phyloP scores from a whole-genome alignment of 2,797 vertebrate species.

The Amblyopsis hoosieri region DNA sequence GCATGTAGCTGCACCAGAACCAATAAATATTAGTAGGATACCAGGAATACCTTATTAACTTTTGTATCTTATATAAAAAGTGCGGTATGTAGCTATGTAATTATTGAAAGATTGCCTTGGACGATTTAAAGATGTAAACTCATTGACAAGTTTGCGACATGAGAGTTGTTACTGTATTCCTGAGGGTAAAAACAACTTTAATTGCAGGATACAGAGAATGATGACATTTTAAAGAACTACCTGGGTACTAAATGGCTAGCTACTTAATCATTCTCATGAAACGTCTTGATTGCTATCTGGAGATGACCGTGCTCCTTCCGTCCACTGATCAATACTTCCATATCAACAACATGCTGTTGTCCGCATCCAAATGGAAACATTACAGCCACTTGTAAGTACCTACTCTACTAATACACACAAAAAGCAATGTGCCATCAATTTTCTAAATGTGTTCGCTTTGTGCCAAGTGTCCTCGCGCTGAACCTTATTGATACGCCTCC shows the following conservation, averaged over 20 bases:
- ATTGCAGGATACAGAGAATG: conserved; percentile 32
- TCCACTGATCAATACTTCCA: conserved; percentile 77
- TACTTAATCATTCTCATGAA: conserved; percentile 82
- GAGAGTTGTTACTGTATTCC: conserved; percentile 39
- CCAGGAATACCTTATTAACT: conserved; percentile 10
- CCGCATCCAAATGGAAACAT: conserved; percentile 30
- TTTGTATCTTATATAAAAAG: conserved; percentile 6
- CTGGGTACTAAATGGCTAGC: conserved; percentile 50
- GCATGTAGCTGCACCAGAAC: conserved; percentile 17
- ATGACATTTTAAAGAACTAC: conserved; percentile 61
- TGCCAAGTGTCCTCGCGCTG: not conserved
- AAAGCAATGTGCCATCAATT: not conserved
- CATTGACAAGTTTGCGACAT: no score
- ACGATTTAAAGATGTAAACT: conserved; percentile 1
- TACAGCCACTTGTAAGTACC: conserved; percentile 15
- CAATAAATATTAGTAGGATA: conserved; percentile 22
- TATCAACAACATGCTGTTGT: conserved; percentile 40
- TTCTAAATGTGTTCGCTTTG: conserved; percentile 7
- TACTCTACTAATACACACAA: conserved; percentile 23
- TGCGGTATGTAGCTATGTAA: not conserved
- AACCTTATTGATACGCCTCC: conserved; percentile 1
- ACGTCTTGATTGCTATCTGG: conserved; percentile 73
- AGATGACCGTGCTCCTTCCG: conserved; percentile 56
- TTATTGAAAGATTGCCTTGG: not conserved
- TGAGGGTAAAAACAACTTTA: conserved; percentile 35